A percentile compares a stretch with the other conserved stretches of the same genome.
Conservation (phyloP, 2,888 invertebrate species). For the Carcina quercana region DNA sequence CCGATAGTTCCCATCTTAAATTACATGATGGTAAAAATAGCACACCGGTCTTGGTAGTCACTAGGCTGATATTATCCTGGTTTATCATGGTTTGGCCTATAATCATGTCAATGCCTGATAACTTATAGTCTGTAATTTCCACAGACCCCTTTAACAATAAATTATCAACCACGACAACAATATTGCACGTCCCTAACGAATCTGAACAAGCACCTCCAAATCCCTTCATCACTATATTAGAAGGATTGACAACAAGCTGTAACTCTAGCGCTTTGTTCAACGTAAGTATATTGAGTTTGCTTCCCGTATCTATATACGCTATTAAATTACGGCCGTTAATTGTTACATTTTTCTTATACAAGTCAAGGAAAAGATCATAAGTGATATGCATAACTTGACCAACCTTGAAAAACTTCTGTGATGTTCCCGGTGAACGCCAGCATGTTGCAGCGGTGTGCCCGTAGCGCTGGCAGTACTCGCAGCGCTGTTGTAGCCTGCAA, state of each 20-base stretch:
- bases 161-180: background rate
- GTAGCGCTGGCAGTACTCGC: constrained; percentile 11
- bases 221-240: constrained; percentile 7
- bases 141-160: background rate
- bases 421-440: constrained; percentile 8
- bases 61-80: background rate
- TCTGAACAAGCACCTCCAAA: constrained; percentile 9
- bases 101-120: constrained; percentile 2
- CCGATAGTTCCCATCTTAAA: background rate
- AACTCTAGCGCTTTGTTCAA: background rate
- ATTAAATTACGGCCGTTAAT: constrained; percentile 2
- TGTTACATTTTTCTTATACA: constrained; percentile 1
- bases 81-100: constrained; percentile 8
- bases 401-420: no score
- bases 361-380: background rate
- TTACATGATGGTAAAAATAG: background rate
- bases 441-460: constrained; percentile 15
- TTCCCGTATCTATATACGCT: constrained; percentile 12
- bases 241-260: constrained; percentile 1
- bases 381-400: background rate
- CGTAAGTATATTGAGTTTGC: constrained; percentile 9
- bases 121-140: background rate
- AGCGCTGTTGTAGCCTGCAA: constrained; percentile 9
- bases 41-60: constrained; percentile 5
- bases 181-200: constrained; percentile 1